Conservation (phyloP, 2,888 invertebrate species). For the Drosophila suboccidentalis region DNA sequence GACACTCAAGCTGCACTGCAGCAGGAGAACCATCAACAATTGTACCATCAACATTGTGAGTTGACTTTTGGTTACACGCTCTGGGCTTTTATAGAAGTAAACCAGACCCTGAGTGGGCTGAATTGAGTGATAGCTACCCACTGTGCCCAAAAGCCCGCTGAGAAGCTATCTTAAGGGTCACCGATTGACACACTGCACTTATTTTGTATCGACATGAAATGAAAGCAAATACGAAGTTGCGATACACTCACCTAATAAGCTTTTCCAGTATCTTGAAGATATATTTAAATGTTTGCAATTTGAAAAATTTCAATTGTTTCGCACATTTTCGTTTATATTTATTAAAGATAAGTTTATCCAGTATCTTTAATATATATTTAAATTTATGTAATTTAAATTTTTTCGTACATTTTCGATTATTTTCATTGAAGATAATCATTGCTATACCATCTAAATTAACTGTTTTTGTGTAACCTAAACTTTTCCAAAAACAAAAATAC, state of each 20-base stretch:
- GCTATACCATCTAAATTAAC: too few species aligned
- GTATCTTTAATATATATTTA: too few species aligned
- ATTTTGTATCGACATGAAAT: neutral
- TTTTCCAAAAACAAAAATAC: too few species aligned
- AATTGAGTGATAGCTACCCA: slow-evolving; percentile 50
- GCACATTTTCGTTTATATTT: too few species aligned
- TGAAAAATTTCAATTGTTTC: too few species aligned
- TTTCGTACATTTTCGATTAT: too few species aligned
- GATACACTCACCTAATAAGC: slow-evolving; percentile 1
- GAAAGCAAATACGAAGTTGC: neutral
- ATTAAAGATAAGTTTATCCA: too few species aligned
- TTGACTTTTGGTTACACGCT: neutral
- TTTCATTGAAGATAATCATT: too few species aligned
- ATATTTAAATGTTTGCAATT: too few species aligned
- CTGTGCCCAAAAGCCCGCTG: slow-evolving; percentile 49
- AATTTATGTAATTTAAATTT: too few species aligned
- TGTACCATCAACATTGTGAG: slow-evolving; percentile 48
- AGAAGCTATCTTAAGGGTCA: slow-evolving; percentile 60
- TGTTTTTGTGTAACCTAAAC: too few species aligned
- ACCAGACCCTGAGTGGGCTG: slow-evolving; percentile 2
- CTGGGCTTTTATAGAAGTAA: slow-evolving; percentile 57
- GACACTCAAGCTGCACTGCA: slow-evolving; percentile 48
- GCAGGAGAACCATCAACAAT: slow-evolving; percentile 39
- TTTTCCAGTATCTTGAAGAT: neutral
- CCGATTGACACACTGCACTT: slow-evolving; percentile 30